Evolutionary conservation across 2,888 invertebrate species (phyloP).

Genomic region (Dasysyrphus albostriatus): DNA sequence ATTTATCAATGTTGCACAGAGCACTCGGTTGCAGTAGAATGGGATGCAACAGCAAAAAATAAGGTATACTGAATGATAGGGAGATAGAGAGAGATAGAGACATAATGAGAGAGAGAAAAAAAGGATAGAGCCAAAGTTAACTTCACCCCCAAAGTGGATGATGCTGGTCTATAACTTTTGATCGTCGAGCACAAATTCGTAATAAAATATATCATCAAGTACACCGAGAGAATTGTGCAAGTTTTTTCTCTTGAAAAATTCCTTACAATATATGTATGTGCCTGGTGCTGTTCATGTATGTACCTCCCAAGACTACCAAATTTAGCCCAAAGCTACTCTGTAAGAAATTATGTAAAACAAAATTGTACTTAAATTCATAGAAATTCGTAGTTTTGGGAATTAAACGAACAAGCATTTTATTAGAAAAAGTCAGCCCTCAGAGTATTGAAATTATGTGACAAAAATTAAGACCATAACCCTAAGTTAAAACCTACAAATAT

Average conservation of each 20-base stretch:
- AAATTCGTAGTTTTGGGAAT: too few species aligned
- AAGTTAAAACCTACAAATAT: too few species aligned
- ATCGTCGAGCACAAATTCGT: conserved; percentile 64
- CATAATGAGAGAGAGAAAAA: not conserved
- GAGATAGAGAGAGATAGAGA: not conserved
- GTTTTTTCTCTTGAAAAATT: not conserved
- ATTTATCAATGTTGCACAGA: conserved; percentile 73
- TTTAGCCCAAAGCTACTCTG: too few species aligned
- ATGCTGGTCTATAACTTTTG: conserved; percentile 72
- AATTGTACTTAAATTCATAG: too few species aligned
- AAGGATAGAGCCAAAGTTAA: conserved; percentile 12
- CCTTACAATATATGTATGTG: too few species aligned
- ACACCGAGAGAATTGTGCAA: conserved; percentile 33
- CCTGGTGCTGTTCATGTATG: too few species aligned
- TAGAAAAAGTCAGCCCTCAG: too few species aligned
- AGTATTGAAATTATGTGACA: too few species aligned
- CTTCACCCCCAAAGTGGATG: conserved; percentile 45
- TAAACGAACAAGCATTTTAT: too few species aligned
- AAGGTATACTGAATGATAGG: not conserved
- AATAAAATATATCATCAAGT: conserved; percentile 58
- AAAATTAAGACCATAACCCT: too few species aligned
- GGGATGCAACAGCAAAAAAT: conserved; percentile 2
- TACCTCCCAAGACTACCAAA: too few species aligned
- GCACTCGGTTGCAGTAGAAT: conserved; percentile 25
- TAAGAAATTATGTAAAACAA: too few species aligned